Conservation (phyloP, 2,113 vertebrate genomes). For the Otus sunia region DNA sequence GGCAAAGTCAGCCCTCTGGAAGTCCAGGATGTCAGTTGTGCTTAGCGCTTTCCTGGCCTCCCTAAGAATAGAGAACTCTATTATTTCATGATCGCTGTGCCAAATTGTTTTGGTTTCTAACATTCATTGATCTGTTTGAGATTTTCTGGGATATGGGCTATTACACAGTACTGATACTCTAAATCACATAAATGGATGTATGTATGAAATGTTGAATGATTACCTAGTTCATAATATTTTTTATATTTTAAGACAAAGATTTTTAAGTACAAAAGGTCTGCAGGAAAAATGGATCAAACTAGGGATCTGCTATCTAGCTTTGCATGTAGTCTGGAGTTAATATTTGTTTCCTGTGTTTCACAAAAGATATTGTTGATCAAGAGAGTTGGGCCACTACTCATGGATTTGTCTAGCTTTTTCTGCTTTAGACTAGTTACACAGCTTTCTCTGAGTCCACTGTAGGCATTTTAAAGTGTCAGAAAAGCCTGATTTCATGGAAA, state of each 20-base stretch:
- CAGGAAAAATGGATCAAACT: neutral
- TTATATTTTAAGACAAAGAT: neutral
- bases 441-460: neutral
- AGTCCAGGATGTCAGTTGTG: too few species aligned
- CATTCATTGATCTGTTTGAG: neutral
- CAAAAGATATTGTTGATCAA: neutral
- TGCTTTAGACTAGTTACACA: neutral
- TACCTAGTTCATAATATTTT: neutral
- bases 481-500: slow-evolving; percentile 29
- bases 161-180: neutral
- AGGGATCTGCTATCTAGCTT: neutral
- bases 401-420: neutral
- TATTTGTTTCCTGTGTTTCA: neutral
- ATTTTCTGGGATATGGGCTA: neutral
- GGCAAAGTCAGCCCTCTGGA: too few species aligned
- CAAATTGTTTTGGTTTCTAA: neutral
- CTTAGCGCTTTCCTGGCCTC: too few species aligned
- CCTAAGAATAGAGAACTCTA: too few species aligned
- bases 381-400: neutral
- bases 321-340: neutral
- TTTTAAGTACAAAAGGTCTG: neutral
- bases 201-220: neutral
- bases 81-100: too few species aligned
- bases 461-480: slow-evolving; percentile 5
- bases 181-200: neutral